These are phyloP conservation scores for Stegastes partitus DNA, from an alignment of 2,113 vertebrate genomes.

Conservation along the genomic window DNA sequence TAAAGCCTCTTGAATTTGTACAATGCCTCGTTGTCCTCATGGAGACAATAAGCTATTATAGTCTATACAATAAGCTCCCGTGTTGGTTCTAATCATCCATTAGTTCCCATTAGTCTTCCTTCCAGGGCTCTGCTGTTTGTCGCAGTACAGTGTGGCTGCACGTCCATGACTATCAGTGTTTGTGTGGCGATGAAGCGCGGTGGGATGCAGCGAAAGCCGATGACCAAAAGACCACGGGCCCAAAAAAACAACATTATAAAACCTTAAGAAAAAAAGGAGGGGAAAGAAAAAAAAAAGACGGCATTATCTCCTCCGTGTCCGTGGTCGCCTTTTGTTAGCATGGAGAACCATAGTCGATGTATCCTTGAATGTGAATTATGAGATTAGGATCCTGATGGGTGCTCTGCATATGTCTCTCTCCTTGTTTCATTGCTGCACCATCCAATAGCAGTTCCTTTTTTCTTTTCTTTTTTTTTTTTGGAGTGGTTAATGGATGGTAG, in stretches of 20 bases:
- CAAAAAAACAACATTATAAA: conserved; percentile 55
- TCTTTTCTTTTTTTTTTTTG: too few relatives aligned
- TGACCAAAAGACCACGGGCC: conserved; percentile 40
- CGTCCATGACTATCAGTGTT: conserved; percentile 14
- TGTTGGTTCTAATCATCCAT: conserved; percentile 40
- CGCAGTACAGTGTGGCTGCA: conserved; percentile 3
- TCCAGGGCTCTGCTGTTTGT: conserved; percentile 19
- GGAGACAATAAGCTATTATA: conserved; percentile 40
- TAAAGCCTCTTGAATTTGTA: conserved; percentile 61
- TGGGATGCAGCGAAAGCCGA: conserved; percentile 52
- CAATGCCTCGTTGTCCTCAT: conserved; percentile 45
- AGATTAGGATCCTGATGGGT: conserved; percentile 29
- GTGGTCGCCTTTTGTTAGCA: conserved; percentile 24
- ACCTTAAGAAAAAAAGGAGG: conserved; percentile 37
- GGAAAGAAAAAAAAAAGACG: conserved; percentile 17
- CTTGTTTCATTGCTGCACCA: conserved; percentile 17
- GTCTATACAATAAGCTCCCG: conserved; percentile 40
- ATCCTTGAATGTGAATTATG: conserved; percentile 42
- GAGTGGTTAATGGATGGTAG: conserved; percentile 79
- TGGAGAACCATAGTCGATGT: conserved; percentile 20
- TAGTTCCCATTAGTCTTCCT: conserved; percentile 32
- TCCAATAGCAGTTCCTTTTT: conserved; percentile 35
- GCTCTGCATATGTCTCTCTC: conserved; percentile 39
- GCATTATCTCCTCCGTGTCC: conserved; percentile 22
- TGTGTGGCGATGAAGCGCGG: conserved; percentile 32